A percentile compares a stretch with the other conserved stretches of the same genome.
phyloP scores from a whole-genome alignment of 1,140 invertebrate species.

The Cyclargus thomasi region DNA sequence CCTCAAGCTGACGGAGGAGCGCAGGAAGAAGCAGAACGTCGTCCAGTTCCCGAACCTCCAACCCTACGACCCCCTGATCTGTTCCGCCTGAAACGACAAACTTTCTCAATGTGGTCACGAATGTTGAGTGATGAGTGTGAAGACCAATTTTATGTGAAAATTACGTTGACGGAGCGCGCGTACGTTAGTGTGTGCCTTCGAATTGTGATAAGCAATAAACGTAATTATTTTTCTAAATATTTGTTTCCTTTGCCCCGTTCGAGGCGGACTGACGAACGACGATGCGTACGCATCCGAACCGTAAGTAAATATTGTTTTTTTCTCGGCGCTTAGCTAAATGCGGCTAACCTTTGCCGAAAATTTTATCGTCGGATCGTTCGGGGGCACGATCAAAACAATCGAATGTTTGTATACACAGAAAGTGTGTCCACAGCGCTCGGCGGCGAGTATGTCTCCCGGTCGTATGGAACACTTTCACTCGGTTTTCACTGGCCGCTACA shows the following conservation, averaged over 20 bases:
- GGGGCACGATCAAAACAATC: not conserved
- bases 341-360: not conserved
- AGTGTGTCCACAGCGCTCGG: conserved; percentile 31
- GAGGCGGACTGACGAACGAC: not conserved
- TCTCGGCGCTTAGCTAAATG: not conserved
- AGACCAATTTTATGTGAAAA: conserved; percentile 25
- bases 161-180: conserved; percentile 72
- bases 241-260: conserved; percentile 42
- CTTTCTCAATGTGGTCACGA: conserved; percentile 15
- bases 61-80: conserved; percentile 61
- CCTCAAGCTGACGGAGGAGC: conserved; percentile 80
- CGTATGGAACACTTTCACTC: conserved; percentile 62
- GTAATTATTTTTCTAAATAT: conserved; percentile 62
- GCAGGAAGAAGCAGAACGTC: conserved; percentile 36
- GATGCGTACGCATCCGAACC: not conserved
- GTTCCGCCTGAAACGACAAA: conserved; percentile 53
- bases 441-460: conserved; percentile 37
- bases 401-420: conserved; percentile 26
- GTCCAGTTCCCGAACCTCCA: conserved; percentile 48
- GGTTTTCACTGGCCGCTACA: conserved; percentile 44
- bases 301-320: conserved; percentile 14
- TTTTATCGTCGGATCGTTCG: not conserved
- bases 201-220: conserved; percentile 72
- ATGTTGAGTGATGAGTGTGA: conserved; percentile 15
- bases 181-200: conserved; percentile 70